phyloP scores from a whole-genome alignment of 2,797 vertebrate genomes.

The Erethizon dorsatum region DNA sequence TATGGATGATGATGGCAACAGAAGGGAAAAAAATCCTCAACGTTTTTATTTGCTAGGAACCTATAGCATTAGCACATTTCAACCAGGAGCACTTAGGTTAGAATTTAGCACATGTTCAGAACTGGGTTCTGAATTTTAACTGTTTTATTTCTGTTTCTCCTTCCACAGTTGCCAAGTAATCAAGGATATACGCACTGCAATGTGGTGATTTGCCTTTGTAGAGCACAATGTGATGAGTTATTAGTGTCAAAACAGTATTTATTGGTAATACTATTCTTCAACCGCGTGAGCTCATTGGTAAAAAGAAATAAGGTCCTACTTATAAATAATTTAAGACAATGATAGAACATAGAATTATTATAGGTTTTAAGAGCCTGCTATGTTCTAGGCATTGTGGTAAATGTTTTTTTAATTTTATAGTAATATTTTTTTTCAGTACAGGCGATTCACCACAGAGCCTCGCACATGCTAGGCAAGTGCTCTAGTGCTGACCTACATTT shows the following conservation, averaged over 20 bases:
- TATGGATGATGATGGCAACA: not conserved
- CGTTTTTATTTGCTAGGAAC: not conserved
- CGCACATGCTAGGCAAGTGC: not conserved
- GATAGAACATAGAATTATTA: not conserved
- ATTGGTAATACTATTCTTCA: slow-evolving; percentile 12
- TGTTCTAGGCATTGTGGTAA: slow-evolving; percentile 15
- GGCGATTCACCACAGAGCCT: not conserved
- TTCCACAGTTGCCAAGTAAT: not conserved
- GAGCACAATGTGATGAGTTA: not conserved
- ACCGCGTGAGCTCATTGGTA: not conserved
- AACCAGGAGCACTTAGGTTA: not conserved
- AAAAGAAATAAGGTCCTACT: slow-evolving; percentile 18
- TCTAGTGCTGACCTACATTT: not conserved
- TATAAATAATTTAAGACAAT: slow-evolving; percentile 40
- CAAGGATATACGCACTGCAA: not conserved
- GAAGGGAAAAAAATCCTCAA: slow-evolving; percentile 21
- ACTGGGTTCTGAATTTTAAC: slow-evolving; percentile 49
- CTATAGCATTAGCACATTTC: not conserved
- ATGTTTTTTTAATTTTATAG: not conserved
- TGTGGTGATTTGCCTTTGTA: not conserved
- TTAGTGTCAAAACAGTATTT: slow-evolving; percentile 5
- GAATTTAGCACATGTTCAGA: slow-evolving; percentile 41
- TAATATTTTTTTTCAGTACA: not conserved
- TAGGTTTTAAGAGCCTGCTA: not conserved
- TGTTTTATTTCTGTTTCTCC: not conserved